Evolutionary conservation across 2,888 invertebrate genomes (phyloP), one percentile per base, ranked within the genome.

Genomic region (Osedax fenrisi): DNA sequence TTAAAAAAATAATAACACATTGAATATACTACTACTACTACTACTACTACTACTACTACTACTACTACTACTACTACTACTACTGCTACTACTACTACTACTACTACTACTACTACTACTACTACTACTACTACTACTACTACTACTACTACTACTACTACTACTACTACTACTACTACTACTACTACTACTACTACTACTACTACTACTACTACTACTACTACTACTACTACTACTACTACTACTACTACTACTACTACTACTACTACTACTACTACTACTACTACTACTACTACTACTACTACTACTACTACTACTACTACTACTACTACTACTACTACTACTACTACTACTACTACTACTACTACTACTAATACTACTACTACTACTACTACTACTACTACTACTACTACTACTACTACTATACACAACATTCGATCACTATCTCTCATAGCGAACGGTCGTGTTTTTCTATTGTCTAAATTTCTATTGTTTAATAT

Each of bases 341-440:
- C 67, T 13, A 66, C 67, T 25, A 66, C 67, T 67, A 3, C 67
- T 5, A 67, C 67, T 5, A 3, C 67, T 67, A 67, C 67, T 5
- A 3, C 67, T 67, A 67, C 67, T 67, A 67, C 67, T 67, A 67
- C 67, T 21, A 67, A 21, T 67, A 67, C 67, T 67, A 67, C 22
- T 21, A 67, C 67, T 25, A 3, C 67, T 5, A 67, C 67, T 67
- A 3, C 67, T 67, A 67, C 67, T 67, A 3, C 67, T 67, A 67
- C 67, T 67, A 3, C 67, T 67, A 67, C 67, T 67, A 3, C 67
- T 67, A 67, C 67, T 67, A 3, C 67, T 21, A 67, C 67, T 67
- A n/a, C n/a, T n/a, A n/a, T n/a, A n/a, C n/a, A n/a, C n/a, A n/a
- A n/a, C n/a, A n/a, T n/a, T n/a, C n/a, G n/a, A n/a, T n/a, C n/a